Conservation (phyloP, 1,140 invertebrate species). For the Copidosoma floridanum region DNA sequence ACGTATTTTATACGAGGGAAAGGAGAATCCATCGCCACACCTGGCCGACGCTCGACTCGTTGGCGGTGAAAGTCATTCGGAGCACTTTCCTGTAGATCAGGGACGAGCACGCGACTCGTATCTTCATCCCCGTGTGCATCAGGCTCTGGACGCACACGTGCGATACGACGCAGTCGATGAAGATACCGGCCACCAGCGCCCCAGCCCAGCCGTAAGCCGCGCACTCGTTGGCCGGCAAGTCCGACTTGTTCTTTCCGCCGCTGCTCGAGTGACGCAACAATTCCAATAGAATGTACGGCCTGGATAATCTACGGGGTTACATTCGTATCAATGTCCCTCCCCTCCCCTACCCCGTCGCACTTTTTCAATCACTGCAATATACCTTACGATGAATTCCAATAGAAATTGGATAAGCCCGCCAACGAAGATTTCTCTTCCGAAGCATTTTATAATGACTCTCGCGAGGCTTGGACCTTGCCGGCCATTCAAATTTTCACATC, state of each 20-base stretch:
- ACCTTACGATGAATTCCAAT: conserved; percentile 59
- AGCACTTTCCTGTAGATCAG: conserved; percentile 79
- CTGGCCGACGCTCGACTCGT: conserved; percentile 47
- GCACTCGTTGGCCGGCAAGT: conserved; percentile 55
- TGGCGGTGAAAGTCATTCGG: conserved; percentile 35
- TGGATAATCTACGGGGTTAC: conserved; percentile 61
- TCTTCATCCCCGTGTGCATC: conserved; percentile 75
- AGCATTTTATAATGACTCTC: conserved; percentile 52
- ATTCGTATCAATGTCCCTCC: conserved; percentile 31
- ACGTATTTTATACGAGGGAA: conserved; percentile 1
- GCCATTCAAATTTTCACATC: conserved; percentile 26
- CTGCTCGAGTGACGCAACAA: conserved; percentile 70
- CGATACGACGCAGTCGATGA: conserved; percentile 68
- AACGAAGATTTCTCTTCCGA: conserved; percentile 51
- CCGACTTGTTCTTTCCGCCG: conserved; percentile 32
- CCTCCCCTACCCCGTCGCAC: too few relatives aligned
- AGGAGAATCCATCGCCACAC: conserved; percentile 22
- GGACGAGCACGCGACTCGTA: conserved; percentile 74
- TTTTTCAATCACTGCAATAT: conserved; percentile 1
- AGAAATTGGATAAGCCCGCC: conserved; percentile 56
- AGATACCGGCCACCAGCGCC: conserved; percentile 67
- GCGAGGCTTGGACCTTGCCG: conserved; percentile 48
- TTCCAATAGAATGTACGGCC: conserved; percentile 71
- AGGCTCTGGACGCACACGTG: conserved; percentile 79
- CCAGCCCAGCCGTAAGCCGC: conserved; percentile 68